These are phyloP conservation scores for Heliangelus exortis DNA, from an alignment of 2,797 vertebrate genomes.

Conservation along the genomic window DNA sequence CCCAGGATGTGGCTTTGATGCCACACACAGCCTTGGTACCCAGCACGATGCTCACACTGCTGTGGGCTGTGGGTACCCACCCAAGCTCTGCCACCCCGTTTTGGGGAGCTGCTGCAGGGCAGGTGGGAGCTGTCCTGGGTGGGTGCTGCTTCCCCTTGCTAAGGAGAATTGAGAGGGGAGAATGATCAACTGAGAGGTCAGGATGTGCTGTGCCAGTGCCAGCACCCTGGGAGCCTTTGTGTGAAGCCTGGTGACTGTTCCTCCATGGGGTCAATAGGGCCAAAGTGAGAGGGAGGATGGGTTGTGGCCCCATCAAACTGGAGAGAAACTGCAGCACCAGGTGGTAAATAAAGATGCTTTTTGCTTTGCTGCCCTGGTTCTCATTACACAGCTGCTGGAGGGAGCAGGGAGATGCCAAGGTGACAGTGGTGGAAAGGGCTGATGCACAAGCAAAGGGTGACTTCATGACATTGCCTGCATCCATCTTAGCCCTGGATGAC, in stretches of 20 bases:
- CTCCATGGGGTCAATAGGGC: neutral
- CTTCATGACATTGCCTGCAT: neutral
- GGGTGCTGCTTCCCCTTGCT: neutral
- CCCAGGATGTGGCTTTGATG: neutral
- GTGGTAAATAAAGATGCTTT: constrained; percentile 50
- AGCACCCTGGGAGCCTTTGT: neutral
- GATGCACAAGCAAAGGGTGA: neutral
- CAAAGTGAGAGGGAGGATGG: neutral
- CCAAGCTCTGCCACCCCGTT: rapidly evolving
- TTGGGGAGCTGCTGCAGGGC: rapidly evolving
- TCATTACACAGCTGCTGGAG: neutral
- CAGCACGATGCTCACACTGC: neutral
- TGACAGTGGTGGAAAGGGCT: constrained; percentile 17
- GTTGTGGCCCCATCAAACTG: neutral
- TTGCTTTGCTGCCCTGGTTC: constrained; percentile 36
- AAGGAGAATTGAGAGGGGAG: neutral
- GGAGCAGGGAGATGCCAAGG: neutral
- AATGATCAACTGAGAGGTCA: neutral
- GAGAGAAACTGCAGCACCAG: neutral
- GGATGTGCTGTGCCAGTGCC: rapidly evolving
- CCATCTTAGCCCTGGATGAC: neutral
- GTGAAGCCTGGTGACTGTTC: neutral
- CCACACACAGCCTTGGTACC: neutral
- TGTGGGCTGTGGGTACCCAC: neutral
- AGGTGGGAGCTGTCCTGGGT: rapidly evolving